Conservation (phyloP, 2,113 vertebrate genomes). For the Poeciliopsis turrubarensis region DNA sequence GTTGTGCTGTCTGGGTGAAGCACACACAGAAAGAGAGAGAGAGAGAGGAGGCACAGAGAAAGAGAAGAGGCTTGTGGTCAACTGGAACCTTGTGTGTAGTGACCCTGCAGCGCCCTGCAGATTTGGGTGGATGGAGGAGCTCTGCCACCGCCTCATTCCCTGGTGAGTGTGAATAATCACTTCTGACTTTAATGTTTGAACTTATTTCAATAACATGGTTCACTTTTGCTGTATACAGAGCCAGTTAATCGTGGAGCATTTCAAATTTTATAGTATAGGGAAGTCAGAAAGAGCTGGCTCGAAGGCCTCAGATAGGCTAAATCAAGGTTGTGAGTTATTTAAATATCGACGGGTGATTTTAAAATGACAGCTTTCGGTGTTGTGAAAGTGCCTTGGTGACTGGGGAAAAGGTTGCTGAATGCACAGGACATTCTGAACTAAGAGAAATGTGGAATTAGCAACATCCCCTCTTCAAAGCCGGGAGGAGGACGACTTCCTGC, state of each 20-base stretch:
- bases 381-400: conserved; percentile 44
- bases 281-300: conserved; percentile 2
- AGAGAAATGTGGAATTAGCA: neutral
- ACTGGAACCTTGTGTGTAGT: conserved; percentile 47
- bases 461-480: conserved; percentile 2
- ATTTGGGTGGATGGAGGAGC: conserved; percentile 31
- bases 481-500: conserved; percentile 5
- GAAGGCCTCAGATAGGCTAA: conserved; percentile 13
- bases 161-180: conserved; percentile 52
- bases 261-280: neutral
- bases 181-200: conserved; percentile 26
- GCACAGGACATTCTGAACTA: neutral
- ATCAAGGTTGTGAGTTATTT: neutral
- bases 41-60: conserved; percentile 6
- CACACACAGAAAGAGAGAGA: conserved; percentile 22
- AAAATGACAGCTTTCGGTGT: neutral
- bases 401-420: conserved; percentile 37
- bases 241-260: neutral
- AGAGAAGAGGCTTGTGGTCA: conserved; percentile 46
- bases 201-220: conserved; percentile 5
- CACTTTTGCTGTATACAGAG: neutral
- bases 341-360: conserved; percentile 8
- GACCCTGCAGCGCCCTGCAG: conserved; percentile 37
- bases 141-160: conserved; percentile 13
- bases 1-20: conserved; percentile 69